phyloP scores from a whole-genome alignment of 2,888 invertebrate genomes.

The Agrilus mali region DNA sequence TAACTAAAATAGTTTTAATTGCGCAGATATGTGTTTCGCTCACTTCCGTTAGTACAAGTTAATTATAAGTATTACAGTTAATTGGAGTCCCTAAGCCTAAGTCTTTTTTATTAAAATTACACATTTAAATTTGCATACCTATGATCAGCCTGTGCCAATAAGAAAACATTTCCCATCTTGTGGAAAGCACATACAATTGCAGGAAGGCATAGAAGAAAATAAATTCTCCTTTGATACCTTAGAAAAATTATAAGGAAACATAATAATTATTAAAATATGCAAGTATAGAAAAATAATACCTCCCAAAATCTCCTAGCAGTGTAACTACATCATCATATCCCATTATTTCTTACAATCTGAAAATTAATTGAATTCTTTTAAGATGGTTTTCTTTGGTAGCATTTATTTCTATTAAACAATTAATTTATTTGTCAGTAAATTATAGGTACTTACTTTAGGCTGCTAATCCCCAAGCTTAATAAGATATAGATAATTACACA shows the following conservation, averaged over 20 bases:
- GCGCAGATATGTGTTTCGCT: too few relatives aligned
- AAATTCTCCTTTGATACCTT: constrained; percentile 53
- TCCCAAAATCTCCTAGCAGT: constrained; percentile 57
- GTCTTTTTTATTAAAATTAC: too few relatives aligned
- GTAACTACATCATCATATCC: constrained; percentile 58
- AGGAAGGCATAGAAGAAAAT: constrained; percentile 54
- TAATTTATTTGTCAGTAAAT: too few relatives aligned
- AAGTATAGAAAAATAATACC: constrained; percentile 14
- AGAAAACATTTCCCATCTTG: constrained; percentile 58
- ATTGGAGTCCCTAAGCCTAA: too few relatives aligned
- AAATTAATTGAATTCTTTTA: background rate
- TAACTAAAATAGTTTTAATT: too few relatives aligned
- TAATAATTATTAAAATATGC: background rate
- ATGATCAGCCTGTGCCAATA: constrained; percentile 51
- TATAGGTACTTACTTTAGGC: too few relatives aligned
- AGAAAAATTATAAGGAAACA: constrained; percentile 4
- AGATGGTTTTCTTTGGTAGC: too few relatives aligned
- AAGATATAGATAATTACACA: too few relatives aligned
- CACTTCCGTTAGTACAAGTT: too few relatives aligned
- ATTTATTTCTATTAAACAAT: too few relatives aligned
- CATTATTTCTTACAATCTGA: constrained; percentile 33
- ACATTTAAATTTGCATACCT: constrained; percentile 30
- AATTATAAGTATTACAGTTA: too few relatives aligned
- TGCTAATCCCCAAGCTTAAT: too few relatives aligned
- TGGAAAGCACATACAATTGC: constrained; percentile 62